Evolutionary conservation across 2,888 invertebrate species (phyloP).

Genomic region (Drosophila anceps): DNA sequence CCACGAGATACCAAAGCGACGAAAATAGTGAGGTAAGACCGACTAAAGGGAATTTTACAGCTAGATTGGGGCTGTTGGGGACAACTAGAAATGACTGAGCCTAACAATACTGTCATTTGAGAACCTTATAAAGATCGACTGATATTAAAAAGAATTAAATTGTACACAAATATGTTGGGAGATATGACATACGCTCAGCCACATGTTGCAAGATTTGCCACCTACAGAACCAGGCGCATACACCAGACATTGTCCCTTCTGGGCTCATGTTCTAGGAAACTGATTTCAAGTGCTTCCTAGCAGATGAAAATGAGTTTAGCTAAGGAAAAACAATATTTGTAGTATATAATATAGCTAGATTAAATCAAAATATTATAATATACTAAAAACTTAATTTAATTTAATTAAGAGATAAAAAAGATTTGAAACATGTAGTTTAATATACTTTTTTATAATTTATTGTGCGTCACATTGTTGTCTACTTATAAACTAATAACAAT

Average conservation of each 20-base stretch:
- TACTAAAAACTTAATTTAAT: too few relatives aligned
- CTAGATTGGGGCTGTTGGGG: too few relatives aligned
- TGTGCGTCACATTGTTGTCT: conserved; percentile 49
- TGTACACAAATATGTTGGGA: neutral
- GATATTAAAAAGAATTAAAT: neutral
- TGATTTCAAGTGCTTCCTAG: too few relatives aligned
- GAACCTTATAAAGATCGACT: neutral
- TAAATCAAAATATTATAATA: too few relatives aligned
- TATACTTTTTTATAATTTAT: conserved; percentile 62
- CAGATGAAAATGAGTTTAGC: too few relatives aligned
- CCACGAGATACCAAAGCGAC: neutral
- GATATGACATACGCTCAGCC: neutral
- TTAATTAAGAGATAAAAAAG: too few relatives aligned
- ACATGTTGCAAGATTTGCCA: neutral
- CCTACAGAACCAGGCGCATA: neutral
- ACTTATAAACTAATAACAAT: conserved; percentile 70
- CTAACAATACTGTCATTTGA: neutral
- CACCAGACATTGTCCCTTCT: neutral
- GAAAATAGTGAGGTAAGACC: neutral
- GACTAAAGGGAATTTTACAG: neutral
- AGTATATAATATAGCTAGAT: too few relatives aligned
- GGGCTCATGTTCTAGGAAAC: neutral
- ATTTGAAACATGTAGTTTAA: neutral
- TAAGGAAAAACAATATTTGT: too few relatives aligned
- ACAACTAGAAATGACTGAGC: neutral